These are phyloP conservation scores for Vulpes lagopus DNA, from an alignment of 2,113 vertebrate genomes.

Conservation along the genomic window DNA sequence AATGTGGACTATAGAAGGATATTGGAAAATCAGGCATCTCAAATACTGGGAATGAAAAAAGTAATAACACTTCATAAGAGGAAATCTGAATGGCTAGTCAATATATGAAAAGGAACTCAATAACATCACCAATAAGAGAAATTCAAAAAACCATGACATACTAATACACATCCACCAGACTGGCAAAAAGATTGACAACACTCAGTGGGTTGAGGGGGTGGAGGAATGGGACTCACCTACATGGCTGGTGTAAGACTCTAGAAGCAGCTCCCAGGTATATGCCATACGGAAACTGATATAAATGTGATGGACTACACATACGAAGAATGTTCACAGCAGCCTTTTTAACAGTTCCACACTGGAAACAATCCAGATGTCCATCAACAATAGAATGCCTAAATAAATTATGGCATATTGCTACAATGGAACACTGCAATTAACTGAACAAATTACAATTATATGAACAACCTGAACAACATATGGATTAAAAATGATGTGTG, in stretches of 20 bases:
- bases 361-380: slow-evolving; percentile 17
- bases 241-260: neutral
- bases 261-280: neutral
- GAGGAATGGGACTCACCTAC: neutral
- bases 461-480: slow-evolving; percentile 25
- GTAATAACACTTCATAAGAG: neutral
- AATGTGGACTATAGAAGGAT: neutral
- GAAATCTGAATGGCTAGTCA: neutral
- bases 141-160: neutral
- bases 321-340: neutral
- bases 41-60: slow-evolving; percentile 30
- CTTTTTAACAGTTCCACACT: neutral
- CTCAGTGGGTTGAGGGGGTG: neutral
- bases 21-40: neutral
- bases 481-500: slow-evolving; percentile 8
- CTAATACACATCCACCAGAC: neutral
- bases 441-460: neutral
- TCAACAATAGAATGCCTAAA: slow-evolving; percentile 34
- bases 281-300: slow-evolving; percentile 14
- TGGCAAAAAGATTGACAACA: neutral
- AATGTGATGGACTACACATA: neutral
- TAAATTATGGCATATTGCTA: neutral
- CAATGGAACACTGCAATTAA: slow-evolving; percentile 35
- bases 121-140: neutral
- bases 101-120: neutral